Base-by-base conservation (phyloP, 2,888 invertebrate species). In the Hypomecis punctinalis region DNA sequence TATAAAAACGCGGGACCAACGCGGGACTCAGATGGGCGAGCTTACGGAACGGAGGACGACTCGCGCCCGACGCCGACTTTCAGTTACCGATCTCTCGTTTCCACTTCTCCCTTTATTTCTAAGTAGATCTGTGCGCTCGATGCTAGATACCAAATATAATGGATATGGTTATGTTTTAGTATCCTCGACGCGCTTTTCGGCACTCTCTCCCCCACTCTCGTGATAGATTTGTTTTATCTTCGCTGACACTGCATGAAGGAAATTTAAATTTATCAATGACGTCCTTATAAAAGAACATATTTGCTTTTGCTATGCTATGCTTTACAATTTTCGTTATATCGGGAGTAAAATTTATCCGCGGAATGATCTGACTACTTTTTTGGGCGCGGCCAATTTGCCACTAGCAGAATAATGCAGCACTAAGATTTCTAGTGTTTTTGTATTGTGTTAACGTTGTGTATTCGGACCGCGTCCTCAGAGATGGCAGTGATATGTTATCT, bases 1-100 rank as follows among this genome's bases (percentile, higher is more conserved):
- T 81, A 85, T 78, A 71, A 79, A 73, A 75, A 64, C 64, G 79
- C 80, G 88, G 87, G 88, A 88, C 88, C 88, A 87, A 88, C 23
- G 74, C 69, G 74, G 60, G 54, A 51, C 9, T 40, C 23, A 52
- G 57, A 61, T 66, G 68, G 66, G 66, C 63, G 63, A 62, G 63
- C 70, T 67, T 67, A 43, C 6, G 40, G 52, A 52, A 23, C 42
- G 52, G 40, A 40, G 11, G 23, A 23, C 23, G 49, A n/a, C 51
- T 51, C 36, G 3, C 36, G 23, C 0, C 36, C 10, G 5, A 23
- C 49, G 33, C 8, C 13, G n/a, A 35, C 42, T 42, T 37, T 55
- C 13, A 54, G 37, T 51, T 51, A 36, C 49, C 35, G 6, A 42
- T 11, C 11, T 49, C 8, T 59, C 42, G 6, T 61, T 54, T 39